Evolutionary conservation across 2,113 vertebrate genomes (phyloP).

Genomic region (Hippopotamus amphibius): DNA sequence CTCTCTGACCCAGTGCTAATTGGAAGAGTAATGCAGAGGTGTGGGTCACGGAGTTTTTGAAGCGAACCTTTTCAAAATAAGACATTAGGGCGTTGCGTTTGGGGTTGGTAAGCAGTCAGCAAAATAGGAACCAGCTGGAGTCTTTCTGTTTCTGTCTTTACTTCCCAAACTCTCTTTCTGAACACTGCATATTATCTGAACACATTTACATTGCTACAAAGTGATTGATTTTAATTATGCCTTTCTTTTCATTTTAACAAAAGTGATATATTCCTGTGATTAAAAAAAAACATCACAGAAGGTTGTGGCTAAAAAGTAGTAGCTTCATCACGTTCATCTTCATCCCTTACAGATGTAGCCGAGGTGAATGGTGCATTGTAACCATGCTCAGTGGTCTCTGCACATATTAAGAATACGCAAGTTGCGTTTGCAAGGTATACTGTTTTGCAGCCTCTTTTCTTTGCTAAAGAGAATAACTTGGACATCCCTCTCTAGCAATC

Average conservation of each 20-base stretch:
- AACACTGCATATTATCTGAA: not conserved
- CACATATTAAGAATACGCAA: not conserved
- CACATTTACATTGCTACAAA: not conserved
- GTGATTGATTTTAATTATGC: not conserved
- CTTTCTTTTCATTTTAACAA: not conserved
- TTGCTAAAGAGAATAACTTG: not conserved
- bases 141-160: not conserved
- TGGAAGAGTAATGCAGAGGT: not conserved
- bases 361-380: not conserved
- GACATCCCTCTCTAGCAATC: not conserved
- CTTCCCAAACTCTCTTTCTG: not conserved
- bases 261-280: not conserved
- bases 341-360: not conserved
- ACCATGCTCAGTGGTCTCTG: not conserved
- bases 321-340: not conserved
- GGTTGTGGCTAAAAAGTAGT: not conserved
- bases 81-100: not conserved
- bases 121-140: not conserved
- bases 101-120: not conserved
- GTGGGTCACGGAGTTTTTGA: not conserved
- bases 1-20: slow-evolving; percentile 57
- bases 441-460: not conserved
- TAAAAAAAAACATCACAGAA: not conserved
- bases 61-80: not conserved
- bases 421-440: not conserved